Evolutionary conservation across 2,888 invertebrate species (phyloP).

Genomic region (Fissipunctia ypsillon): DNA sequence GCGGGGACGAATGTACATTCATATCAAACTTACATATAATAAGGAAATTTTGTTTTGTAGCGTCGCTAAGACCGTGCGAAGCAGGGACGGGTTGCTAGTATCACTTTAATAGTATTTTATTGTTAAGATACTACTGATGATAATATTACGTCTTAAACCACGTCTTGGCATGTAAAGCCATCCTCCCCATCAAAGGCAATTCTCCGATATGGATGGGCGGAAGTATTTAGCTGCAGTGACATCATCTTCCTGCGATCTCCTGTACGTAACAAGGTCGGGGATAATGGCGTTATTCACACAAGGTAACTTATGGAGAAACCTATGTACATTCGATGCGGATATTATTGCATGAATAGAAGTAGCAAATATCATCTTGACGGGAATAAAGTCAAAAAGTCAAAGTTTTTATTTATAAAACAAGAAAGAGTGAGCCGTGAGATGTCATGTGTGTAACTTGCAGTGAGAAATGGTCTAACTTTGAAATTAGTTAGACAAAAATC

Average conservation of each 20-base stretch:
- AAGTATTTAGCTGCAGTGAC: conserved; percentile 20
- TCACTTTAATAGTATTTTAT: background rate
- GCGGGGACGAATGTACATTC: too few species aligned
- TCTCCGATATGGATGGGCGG: conserved; percentile 7
- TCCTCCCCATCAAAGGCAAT: background rate
- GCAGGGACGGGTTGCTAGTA: too few species aligned
- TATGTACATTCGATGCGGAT: background rate
- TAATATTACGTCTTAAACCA: background rate
- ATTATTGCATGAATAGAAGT: too few species aligned
- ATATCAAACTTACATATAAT: too few species aligned
- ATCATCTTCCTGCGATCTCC: background rate
- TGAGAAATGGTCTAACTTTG: background rate
- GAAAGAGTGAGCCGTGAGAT: background rate
- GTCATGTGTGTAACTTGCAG: background rate
- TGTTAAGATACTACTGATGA: background rate
- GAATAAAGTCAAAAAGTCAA: too few species aligned
- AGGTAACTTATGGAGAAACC: background rate
- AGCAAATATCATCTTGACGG: background rate
- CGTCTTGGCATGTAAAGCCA: background rate
- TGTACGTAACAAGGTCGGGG: background rate
- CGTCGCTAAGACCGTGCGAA: too few species aligned
- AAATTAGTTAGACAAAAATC: background rate
- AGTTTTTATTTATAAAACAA: too few species aligned
- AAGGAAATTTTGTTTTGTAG: too few species aligned
- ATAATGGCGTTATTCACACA: background rate